Conservation (phyloP, 1,140 invertebrate genomes). For the Bactericera cockerelli region DNA sequence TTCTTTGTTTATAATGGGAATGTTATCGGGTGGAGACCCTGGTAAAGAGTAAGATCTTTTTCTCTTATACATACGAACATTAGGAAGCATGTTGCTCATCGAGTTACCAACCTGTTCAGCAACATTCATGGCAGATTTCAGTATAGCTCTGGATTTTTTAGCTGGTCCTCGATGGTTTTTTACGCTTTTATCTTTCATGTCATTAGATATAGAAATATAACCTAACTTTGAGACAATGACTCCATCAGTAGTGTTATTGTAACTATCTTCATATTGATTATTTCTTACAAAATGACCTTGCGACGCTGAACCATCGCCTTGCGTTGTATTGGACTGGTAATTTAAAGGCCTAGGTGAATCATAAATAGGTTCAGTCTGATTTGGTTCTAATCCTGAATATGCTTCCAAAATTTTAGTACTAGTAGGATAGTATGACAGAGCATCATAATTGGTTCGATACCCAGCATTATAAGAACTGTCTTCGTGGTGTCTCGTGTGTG, state of each 20-base stretch:
- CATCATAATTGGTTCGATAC: conserved; percentile 51
- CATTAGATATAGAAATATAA: conserved; percentile 57
- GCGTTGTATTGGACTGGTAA: background rate
- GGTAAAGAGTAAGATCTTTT: conserved; percentile 66
- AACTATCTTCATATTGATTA: conserved; percentile 1
- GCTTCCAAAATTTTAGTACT: conserved; percentile 26
- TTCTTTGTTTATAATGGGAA: background rate
- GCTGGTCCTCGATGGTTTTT: conserved; percentile 35
- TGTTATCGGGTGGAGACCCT: conserved; percentile 32
- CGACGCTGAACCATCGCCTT: background rate
- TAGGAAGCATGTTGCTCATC: conserved; percentile 62
- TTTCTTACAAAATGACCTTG: background rate
- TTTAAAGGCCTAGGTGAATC: background rate
- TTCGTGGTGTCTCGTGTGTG: conserved; percentile 35
- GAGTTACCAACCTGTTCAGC: conserved; percentile 28
- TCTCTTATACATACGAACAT: conserved; percentile 58
- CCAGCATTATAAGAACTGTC: conserved; percentile 46
- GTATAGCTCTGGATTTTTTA: conserved; percentile 29
- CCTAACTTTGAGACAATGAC: conserved; percentile 64
- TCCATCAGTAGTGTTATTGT: conserved; percentile 23
- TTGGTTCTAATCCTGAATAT: background rate
- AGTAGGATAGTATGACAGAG: conserved; percentile 56
- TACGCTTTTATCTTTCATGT: conserved; percentile 36
- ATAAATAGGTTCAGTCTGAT: conserved; percentile 6
- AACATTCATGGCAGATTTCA: conserved; percentile 57